Base-by-base conservation (phyloP, 2,113 vertebrate genomes). In the Emberiza fucata region DNA sequence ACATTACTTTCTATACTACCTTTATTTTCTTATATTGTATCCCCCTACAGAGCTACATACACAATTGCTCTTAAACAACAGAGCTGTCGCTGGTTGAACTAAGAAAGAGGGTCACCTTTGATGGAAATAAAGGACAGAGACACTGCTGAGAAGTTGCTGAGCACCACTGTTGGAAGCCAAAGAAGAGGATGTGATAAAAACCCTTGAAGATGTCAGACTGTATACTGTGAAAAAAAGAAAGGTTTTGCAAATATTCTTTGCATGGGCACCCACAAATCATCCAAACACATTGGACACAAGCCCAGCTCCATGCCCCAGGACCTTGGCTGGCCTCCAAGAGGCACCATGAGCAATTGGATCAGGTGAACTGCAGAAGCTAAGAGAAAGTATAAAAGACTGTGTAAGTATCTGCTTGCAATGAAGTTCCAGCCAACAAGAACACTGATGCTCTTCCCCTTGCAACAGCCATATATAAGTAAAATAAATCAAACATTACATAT, bases 271-370 rank as follows among this genome's bases (percentile, higher is more conserved):
- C n/a, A 88, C 66, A 78, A 61, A 86, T 92, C 86, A 75, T 84
- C 37, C 60, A 78, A 90, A 75, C 18, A 44, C 5, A 5, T 72
- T 95, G 86, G 82, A 81, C 11, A 70, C 42, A 78, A 90, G 86
- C 60, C 88, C 88, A 84, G 42, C n/a, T 95, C 6, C 22, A 16
- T 64, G 78, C 33, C 42, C 82, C 44, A 75, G 68, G 59, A 37
- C 72, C 47, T 90, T 88, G 92, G 86, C 72, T 88, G 33, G 60
- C 60, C 88, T 90, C 71, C 86, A 93, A 86, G 47, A 45, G 92
- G 33, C 71, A 61, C 57, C 8, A 9, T 61, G 29, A 54, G 29
- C 82, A 77, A 56, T 33, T 33, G 39, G 37, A 83, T 63, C 28
- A 59, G 59, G 64, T 80, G 79, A 92, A 81, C 35, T 83, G 63